These are phyloP conservation scores for Plagodis dolabraria DNA, from an alignment of 2,888 invertebrate species.

Conservation along the genomic window DNA sequence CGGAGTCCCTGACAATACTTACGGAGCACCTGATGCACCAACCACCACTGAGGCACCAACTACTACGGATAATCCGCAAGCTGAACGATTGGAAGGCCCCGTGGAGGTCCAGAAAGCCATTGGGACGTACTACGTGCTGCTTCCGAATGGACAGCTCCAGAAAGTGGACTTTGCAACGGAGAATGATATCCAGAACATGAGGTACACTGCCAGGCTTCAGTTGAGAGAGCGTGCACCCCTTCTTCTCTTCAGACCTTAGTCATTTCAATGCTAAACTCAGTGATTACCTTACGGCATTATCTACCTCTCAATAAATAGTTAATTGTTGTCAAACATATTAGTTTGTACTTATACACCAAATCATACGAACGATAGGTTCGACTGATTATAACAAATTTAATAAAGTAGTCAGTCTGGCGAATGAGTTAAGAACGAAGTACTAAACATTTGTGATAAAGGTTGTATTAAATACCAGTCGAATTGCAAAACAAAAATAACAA, in stretches of 20 bases:
- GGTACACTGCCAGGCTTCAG: slow-evolving; percentile 84
- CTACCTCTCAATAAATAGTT: slow-evolving; percentile 6
- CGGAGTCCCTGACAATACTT: slow-evolving; percentile 61
- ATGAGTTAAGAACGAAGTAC: no score
- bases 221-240: slow-evolving; percentile 73
- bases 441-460: no score
- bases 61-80: slow-evolving; percentile 66
- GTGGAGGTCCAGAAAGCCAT: slow-evolving; percentile 78
- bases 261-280: background rate
- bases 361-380: no score
- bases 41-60: slow-evolving; percentile 63
- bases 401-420: no score
- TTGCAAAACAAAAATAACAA: no score
- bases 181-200: slow-evolving; percentile 83
- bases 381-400: no score
- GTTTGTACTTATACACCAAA: no score
- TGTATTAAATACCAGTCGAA: no score
- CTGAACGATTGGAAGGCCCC: slow-evolving; percentile 66
- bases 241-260: slow-evolving; percentile 60
- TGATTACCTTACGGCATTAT: background rate
- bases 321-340: no score
- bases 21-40: slow-evolving; percentile 64
- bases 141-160: slow-evolving; percentile 87
- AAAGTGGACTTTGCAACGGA: slow-evolving; percentile 84
- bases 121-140: slow-evolving; percentile 86